These are phyloP conservation scores for Temnothorax rugatulus DNA, from an alignment of 2,888 invertebrate species.

Conservation along the genomic window DNA sequence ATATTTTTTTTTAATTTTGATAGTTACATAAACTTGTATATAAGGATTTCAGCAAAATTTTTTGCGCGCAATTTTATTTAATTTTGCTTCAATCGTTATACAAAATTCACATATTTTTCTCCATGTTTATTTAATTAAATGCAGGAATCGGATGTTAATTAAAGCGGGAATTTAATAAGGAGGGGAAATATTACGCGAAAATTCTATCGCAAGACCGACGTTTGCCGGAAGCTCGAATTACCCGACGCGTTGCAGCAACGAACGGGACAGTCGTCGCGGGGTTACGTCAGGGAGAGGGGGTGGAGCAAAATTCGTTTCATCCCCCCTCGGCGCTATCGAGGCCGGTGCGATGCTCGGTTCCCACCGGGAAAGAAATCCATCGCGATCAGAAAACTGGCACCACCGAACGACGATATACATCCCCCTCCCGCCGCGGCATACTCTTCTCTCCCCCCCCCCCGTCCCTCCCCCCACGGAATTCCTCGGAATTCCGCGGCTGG, in stretches of 20 bases:
- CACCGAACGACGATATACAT: constrained; percentile 76
- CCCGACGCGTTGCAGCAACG: neutral
- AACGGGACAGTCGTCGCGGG: constrained; percentile 23
- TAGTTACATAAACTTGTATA: neutral
- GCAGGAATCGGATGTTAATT: neutral
- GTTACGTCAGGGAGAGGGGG: constrained; percentile 24
- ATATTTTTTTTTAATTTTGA: too few relatives aligned
- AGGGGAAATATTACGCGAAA: neutral
- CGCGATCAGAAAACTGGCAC: constrained; percentile 79
- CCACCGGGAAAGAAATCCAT: constrained; percentile 78
- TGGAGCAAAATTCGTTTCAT: constrained; percentile 57
- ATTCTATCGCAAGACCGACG: constrained; percentile 17
- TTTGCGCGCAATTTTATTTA: neutral
- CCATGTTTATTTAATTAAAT: neutral
- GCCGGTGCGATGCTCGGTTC: constrained; percentile 61
- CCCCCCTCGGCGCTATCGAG: constrained; percentile 54
- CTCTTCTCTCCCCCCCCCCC: constrained; percentile 50
- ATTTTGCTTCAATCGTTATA: neutral
- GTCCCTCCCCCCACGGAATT: constrained; percentile 63
- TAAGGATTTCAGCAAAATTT: neutral
- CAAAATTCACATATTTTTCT: neutral
- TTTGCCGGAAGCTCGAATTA: constrained; percentile 33
- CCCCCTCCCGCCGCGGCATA: constrained; percentile 50
- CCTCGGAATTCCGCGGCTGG: constrained; percentile 78
- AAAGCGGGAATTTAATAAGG: neutral